Base-by-base conservation (phyloP, 2,888 invertebrate genomes). In the Blastobasis lacticolella region DNA sequence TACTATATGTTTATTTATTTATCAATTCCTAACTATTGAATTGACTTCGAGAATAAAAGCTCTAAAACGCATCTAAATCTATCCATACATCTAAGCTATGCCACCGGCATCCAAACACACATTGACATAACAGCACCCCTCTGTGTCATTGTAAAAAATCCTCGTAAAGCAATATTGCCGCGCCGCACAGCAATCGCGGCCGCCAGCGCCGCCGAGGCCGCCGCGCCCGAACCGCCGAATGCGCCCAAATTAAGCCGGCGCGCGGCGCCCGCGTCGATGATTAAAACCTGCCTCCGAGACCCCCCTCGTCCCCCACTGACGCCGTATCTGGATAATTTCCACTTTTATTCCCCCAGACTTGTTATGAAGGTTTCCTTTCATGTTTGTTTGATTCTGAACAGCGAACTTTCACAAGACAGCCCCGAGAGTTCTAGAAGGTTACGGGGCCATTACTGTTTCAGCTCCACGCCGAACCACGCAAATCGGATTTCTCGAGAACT, bases 181-280 rank as follows among this genome's bases (percentile, higher is more conserved):
- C 23, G 23, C 23, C 23, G 23, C 3, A 23, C 23, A 23, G 23
- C 23, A 23, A 23, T 23, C 23, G 10, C 38, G 6, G 10, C 46
- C 10, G 5, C 8, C n/a, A 10, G 37, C 37, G 36, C 46, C 10
- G 38, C n/a, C 41, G 48, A 48, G 46, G 10, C 54, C 51, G 59
- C 53, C 59, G 57, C 53, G 55, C 57, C 66, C 57, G 58, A 66
- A 61, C 57, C 23, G 23, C 23, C 23, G 23, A 23, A 23, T 23
- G 57, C 63, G 59, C 66, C 63, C 60, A 67, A 70, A 71, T 69
- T 66, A 64, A 70, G 67, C 60, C 66, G 63, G 71, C 71, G 65
- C 64, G 64, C 58, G 63, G 48, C 55, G 53, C 55, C 59, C 23
- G 58, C 44, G 48, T 52, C 59, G 58, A 44, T 72, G 70, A 73